Evolutionary conservation across 2,113 vertebrate species (phyloP), one percentile per base, ranked within the genome.

Genomic region (Ammospiza nelsoni): DNA sequence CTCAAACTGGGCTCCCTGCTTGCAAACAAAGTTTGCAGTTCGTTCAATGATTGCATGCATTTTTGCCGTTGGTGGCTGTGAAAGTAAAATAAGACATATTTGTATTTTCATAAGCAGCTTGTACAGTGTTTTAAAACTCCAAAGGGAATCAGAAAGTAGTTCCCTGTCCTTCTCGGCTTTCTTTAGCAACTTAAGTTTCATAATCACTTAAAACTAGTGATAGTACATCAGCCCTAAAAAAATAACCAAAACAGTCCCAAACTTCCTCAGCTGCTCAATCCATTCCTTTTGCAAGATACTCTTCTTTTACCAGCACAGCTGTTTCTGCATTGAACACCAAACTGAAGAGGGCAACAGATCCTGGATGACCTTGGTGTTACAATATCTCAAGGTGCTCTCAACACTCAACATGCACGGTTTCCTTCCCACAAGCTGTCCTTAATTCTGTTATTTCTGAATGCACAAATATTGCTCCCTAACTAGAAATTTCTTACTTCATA

Each of bases 41-140:
- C 99, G 98, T 96, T 99, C 99, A 2, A 99, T 99, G 97, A 99
- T 99, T 23, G 99, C 99, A 4, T 99, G 99, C 97, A 99, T 99
- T 94, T 99, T 99, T 91, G 98, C 98, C 8, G 99, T 99, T 12
- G 99, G 99, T 4, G 99, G 99, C 99, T 99, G 81, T 1, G 72
- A 90, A 80, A 91, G 44, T 33, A 93, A 95, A 80, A 92, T 4
- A 80, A 82, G 33, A 82, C 24, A 2, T 4, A 83, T 76, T 74
- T 73, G 9, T 73, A 57, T 73, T 76, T 76, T 71, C 33, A 55
- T 14, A 46, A 87, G 54, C 31, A 84, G 65, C 11, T 61, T 61
- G 25, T 23, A 25, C 33, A 57, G 46, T 11, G 12, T 20, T 20
- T 15, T 73, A 78, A 15, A 92, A 33, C 22, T 61, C 11, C 52